phyloP scores from a whole-genome alignment of 2,888 invertebrate genomes.

The Hylaea fasciaria region DNA sequence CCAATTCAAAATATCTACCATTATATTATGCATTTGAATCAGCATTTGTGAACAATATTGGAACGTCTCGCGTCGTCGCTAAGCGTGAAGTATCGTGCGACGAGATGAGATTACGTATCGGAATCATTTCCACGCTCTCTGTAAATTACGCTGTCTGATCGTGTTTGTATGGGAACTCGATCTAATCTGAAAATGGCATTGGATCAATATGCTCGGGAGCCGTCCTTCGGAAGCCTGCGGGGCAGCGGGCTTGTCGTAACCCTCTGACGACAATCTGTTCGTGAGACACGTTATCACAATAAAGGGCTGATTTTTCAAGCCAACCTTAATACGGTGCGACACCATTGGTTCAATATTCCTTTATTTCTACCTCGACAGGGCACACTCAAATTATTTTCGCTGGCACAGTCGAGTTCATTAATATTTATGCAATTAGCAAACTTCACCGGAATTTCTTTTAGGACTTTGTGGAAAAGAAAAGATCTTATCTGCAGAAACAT shows the following conservation, averaged over 20 bases:
- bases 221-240: constrained; percentile 35
- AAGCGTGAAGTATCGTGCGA: constrained; percentile 3
- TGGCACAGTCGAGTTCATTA: constrained; percentile 29
- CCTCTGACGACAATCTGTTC: constrained; percentile 37
- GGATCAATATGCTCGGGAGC: constrained; percentile 38
- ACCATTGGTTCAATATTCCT: constrained; percentile 7
- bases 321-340: constrained; percentile 15
- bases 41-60: constrained; percentile 4
- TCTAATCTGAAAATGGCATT: constrained; percentile 42
- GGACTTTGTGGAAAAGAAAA: constrained; percentile 18
- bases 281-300: constrained; percentile 24
- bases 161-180: constrained; percentile 34
- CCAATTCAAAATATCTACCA: constrained; percentile 7
- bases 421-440: constrained; percentile 35
- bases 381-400: constrained; percentile 23
- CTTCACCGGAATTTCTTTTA: constrained; percentile 19
- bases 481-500: constrained; percentile 5
- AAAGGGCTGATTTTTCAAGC: constrained; percentile 18
- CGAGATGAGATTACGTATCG: constrained; percentile 12
- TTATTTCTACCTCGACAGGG: constrained; percentile 20
- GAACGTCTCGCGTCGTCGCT: constrained; percentile 11
- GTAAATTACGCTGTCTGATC: constrained; percentile 28
- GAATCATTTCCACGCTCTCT: constrained; percentile 31
- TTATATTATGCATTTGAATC: constrained; percentile 15
- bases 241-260: constrained; percentile 36